These are phyloP conservation scores for Anoura caudifer DNA, from an alignment of 2,113 vertebrate genomes.

Conservation along the genomic window DNA sequence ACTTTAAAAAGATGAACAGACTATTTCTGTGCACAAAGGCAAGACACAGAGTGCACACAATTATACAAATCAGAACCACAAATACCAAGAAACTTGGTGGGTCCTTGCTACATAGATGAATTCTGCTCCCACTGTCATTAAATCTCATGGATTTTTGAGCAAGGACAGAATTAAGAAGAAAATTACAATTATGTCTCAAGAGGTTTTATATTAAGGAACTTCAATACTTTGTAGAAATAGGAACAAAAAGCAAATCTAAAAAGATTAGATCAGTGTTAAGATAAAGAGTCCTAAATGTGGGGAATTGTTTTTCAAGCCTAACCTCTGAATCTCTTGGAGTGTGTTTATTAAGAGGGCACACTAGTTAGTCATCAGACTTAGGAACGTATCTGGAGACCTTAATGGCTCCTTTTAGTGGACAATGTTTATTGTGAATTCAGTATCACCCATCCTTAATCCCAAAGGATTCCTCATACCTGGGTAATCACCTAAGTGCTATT, in stretches of 20 bases:
- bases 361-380: constrained; percentile 47
- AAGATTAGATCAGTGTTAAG: constrained; percentile 24
- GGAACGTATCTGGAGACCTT: constrained; percentile 20
- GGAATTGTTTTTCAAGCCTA: constrained; percentile 44
- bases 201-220: background rate
- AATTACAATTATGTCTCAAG: background rate
- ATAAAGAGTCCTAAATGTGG: constrained; percentile 54
- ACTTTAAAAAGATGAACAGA: background rate
- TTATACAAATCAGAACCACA: background rate
- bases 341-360: constrained; percentile 60
- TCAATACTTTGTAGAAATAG: constrained; percentile 5
- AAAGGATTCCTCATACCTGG: constrained; percentile 52
- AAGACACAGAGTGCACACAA: background rate
- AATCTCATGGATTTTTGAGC: background rate
- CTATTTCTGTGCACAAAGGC: constrained; percentile 6
- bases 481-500: constrained; percentile 70
- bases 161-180: constrained; percentile 18
- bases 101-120: background rate
- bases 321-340: constrained; percentile 54
- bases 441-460: constrained; percentile 52
- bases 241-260: constrained; percentile 17
- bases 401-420: constrained; percentile 43
- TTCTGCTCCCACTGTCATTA: background rate
- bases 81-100: background rate
- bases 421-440: constrained; percentile 61